Conservation (phyloP, 37 sponge, comb jelly and placozoan genomes). For the Eunapius fragilis region DNA sequence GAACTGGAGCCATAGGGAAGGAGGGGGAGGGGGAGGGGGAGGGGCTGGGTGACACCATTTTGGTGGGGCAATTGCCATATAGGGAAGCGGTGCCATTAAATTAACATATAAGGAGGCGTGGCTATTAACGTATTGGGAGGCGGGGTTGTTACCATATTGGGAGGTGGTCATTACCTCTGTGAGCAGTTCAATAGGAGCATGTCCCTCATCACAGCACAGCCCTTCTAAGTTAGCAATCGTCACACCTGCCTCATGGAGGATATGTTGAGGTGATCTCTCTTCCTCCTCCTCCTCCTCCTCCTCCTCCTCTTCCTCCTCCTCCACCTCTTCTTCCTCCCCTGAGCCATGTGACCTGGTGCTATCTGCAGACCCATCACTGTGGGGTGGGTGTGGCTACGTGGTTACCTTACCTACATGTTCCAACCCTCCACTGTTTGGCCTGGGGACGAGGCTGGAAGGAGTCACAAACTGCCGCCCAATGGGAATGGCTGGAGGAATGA, state of each 20-base stretch:
- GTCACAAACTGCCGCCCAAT: too few species aligned
- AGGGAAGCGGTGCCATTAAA: too few species aligned
- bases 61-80: too few species aligned
- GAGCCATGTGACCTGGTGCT: neutral
- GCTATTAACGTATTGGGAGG: too few species aligned
- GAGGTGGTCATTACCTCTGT: neutral
- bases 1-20: slow-evolving; percentile 31
- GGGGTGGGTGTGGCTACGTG: neutral
- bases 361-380: neutral
- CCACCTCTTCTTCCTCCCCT: neutral
- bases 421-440: neutral
- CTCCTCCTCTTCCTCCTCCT: slow-evolving; percentile 1
- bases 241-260: neutral
- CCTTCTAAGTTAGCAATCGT: neutral
- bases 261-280: neutral
- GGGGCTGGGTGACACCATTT: too few species aligned
- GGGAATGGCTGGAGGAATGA: neutral
- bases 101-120: too few species aligned
- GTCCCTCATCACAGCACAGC: neutral
- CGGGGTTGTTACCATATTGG: too few species aligned
- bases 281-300: slow-evolving; percentile 1
- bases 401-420: neutral
- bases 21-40: slow-evolving; percentile 10
- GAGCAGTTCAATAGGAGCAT: neutral
- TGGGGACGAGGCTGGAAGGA: neutral